These are phyloP conservation scores for Catocala nupta DNA, from an alignment of 2,888 invertebrate genomes.

Conservation along the genomic window DNA sequence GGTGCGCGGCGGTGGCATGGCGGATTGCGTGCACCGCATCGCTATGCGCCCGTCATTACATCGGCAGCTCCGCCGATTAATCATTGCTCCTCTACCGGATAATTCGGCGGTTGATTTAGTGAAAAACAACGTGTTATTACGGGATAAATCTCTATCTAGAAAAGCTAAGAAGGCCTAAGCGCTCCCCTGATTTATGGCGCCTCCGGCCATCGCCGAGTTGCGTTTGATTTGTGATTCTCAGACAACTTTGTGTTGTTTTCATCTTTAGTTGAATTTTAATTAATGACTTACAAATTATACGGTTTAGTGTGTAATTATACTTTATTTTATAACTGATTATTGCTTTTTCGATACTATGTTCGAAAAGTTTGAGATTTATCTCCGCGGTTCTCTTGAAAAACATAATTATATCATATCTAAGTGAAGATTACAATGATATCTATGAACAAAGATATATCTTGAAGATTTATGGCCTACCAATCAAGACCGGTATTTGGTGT, in stretches of 20 bases:
- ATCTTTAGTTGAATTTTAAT: slow-evolving; percentile 86
- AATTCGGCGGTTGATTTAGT: slow-evolving; percentile 87
- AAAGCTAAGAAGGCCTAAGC: slow-evolving; percentile 87
- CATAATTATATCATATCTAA: slow-evolving; percentile 44
- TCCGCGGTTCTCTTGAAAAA: slow-evolving; percentile 49
- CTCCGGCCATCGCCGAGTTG: slow-evolving; percentile 77
- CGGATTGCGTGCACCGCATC: slow-evolving; percentile 48
- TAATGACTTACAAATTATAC: slow-evolving; percentile 83
- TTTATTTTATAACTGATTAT: slow-evolving; percentile 78
- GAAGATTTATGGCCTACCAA: slow-evolving; percentile 42
- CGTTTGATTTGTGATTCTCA: slow-evolving; percentile 82
- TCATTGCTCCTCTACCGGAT: slow-evolving; percentile 86
- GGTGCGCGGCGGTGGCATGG: slow-evolving; percentile 26
- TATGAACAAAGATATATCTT: slow-evolving; percentile 38
- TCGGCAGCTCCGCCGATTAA: slow-evolving; percentile 81
- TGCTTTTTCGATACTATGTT: slow-evolving; percentile 72
- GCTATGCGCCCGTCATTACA: slow-evolving; percentile 71
- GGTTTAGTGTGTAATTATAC: slow-evolving; percentile 78
- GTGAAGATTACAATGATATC: slow-evolving; percentile 51
- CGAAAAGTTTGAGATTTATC: slow-evolving; percentile 65
- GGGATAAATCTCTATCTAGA: slow-evolving; percentile 88
- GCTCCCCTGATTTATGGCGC: slow-evolving; percentile 81
- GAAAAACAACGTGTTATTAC: slow-evolving; percentile 87
- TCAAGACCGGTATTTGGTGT: slow-evolving; percentile 34
- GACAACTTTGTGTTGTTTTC: slow-evolving; percentile 78